These are phyloP conservation scores for Podarcis lilfordi DNA, from an alignment of 2,797 vertebrate genomes.

Conservation along the genomic window DNA sequence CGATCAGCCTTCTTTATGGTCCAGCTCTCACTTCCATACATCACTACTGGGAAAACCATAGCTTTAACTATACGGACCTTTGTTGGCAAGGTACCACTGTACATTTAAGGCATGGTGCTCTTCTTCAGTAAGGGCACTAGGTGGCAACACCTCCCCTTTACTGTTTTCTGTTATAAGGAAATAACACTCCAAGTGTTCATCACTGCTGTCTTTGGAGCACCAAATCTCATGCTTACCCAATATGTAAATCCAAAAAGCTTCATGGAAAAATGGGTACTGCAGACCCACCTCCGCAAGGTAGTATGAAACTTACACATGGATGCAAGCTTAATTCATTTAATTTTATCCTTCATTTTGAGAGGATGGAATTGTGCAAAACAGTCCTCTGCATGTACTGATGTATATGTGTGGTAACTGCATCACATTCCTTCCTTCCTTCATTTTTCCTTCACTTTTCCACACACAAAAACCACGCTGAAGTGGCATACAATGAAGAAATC, in stretches of 20 bases:
- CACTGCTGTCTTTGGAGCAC: background rate
- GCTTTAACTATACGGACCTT: no score
- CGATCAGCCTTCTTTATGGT: no score
- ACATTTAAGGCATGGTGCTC: background rate
- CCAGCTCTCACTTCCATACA: no score
- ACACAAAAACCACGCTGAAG: no score
- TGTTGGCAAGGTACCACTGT: no score
- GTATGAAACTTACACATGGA: no score
- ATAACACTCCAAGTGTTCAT: background rate
- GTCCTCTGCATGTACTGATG: background rate
- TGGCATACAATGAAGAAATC: no score
- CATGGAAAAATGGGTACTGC: background rate
- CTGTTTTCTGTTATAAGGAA: background rate
- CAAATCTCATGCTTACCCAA: background rate
- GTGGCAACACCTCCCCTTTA: background rate
- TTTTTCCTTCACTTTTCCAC: no score
- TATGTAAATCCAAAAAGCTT: background rate
- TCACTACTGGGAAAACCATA: no score
- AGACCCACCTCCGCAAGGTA: no score
- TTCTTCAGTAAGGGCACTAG: slow-evolving; percentile 3
- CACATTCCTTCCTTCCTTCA: background rate
- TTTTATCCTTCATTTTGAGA: background rate
- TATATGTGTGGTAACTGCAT: background rate
- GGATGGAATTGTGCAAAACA: background rate
- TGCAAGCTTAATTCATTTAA: background rate